phyloP scores from a whole-genome alignment of 2,797 vertebrate species.

The Lateolabrax maculatus region DNA sequence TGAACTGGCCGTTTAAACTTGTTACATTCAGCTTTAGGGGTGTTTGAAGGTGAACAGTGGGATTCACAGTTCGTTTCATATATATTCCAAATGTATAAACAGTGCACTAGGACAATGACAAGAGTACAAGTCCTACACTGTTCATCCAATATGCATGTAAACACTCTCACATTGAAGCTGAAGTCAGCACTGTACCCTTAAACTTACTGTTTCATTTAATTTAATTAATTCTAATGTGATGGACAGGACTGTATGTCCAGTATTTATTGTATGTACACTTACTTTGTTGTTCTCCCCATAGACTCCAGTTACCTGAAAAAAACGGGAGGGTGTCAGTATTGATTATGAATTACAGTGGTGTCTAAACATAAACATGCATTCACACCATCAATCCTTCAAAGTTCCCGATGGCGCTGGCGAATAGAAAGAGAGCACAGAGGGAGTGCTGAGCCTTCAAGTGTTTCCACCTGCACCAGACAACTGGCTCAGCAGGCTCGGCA shows the following conservation, averaged over 20 bases:
- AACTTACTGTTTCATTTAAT: slow-evolving; percentile 1
- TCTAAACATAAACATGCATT: slow-evolving; percentile 39
- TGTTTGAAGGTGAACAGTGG: slow-evolving; percentile 1
- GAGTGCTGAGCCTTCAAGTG: slow-evolving; percentile 35
- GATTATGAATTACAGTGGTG: slow-evolving; percentile 29
- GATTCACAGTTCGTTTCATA: background rate
- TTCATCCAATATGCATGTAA: background rate
- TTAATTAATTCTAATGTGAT: slow-evolving; percentile 9
- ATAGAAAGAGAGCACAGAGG: slow-evolving; percentile 43
- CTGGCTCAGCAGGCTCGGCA: slow-evolving; percentile 73
- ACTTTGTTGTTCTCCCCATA: slow-evolving; percentile 98
- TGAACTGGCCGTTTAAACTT: background rate
- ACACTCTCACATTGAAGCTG: background rate
- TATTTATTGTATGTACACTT: slow-evolving; percentile 78
- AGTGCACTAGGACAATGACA: background rate
- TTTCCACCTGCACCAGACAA: slow-evolving; percentile 59
- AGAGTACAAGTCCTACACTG: background rate
- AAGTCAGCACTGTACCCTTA: background rate
- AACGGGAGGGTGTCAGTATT: slow-evolving; percentile 55
- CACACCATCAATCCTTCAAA: slow-evolving; percentile 30
- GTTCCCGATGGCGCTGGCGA: slow-evolving; percentile 43
- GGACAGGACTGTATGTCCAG: background rate
- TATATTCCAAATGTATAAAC: background rate
- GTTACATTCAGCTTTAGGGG: background rate
- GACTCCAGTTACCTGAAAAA: slow-evolving; percentile 96